phyloP scores from a whole-genome alignment of 2,888 invertebrate genomes.

The Drosophila pegasa region DNA sequence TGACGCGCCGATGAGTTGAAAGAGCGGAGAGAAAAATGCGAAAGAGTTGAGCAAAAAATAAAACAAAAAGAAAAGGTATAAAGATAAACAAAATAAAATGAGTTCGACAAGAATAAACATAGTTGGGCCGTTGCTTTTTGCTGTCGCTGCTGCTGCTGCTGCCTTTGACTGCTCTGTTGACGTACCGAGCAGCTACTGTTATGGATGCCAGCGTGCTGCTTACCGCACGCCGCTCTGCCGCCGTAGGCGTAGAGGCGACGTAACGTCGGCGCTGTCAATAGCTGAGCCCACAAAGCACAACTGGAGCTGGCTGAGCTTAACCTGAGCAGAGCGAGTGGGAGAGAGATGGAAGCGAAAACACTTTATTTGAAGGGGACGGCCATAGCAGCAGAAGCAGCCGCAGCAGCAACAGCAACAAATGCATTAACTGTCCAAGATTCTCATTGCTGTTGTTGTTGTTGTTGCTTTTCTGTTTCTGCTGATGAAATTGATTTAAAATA shows the following conservation, averaged over 20 bases:
- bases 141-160: background rate
- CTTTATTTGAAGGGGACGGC: constrained; percentile 28
- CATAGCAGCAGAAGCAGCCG: constrained; percentile 18
- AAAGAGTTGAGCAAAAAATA: constrained; percentile 57
- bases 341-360: constrained; percentile 10
- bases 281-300: constrained; percentile 59
- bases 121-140: constrained; percentile 47
- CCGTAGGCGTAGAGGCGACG: constrained; percentile 43
- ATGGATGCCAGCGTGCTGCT: constrained; percentile 32
- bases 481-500: constrained; percentile 46
- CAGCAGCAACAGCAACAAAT: constrained; percentile 18
- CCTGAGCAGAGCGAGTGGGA: constrained; percentile 15
- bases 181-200: constrained; percentile 41
- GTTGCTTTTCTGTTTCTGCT: constrained; percentile 29
- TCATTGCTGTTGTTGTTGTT: constrained; percentile 26
- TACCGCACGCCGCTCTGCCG: background rate
- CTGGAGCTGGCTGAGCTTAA: constrained; percentile 57
- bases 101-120: constrained; percentile 66
- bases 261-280: constrained; percentile 57
- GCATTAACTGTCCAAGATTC: constrained; percentile 22
- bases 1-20: constrained; percentile 37
- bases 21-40: constrained; percentile 28
- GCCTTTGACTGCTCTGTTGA: constrained; percentile 22
- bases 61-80: constrained; percentile 46
- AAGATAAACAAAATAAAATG: constrained; percentile 73